Base-by-base conservation (phyloP, 2,888 invertebrate genomes). In the Epinotia nisella region DNA sequence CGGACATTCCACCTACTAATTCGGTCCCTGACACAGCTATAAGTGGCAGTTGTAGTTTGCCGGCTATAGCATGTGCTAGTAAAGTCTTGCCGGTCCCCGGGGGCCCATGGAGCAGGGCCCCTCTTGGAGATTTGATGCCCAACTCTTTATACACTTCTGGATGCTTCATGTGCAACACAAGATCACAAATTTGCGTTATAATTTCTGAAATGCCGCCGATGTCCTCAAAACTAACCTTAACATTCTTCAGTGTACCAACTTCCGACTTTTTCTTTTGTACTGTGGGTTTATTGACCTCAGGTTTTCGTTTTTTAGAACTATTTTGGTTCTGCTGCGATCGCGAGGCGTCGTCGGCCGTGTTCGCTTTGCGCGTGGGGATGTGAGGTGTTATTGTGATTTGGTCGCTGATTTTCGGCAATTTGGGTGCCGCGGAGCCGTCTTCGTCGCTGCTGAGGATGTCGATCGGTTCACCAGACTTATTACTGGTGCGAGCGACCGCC, bases 31-130 rank as follows among this genome's bases (percentile, higher is more conserved):
- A 96, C 11, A 99, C 96, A 89, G 98, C 97, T 67, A 99, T 91
- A 70, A 99, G 90, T 0, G 98, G 97, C 58, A 99, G 89, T 77
- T 96, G 95, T 55, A 99, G 89, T 93, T 99, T 97, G 66, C 98
- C 97, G 35, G 97, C 97, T 80, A 98, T 96, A 2, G 97, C 97
- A 84, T 96, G 94, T 0, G 97, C 98, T 74, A 98, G 83, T 70
- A 97, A 92, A 3, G 97, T 97, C 90, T 98, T 98, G 0, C 99
- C 99, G 85, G 98, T 98, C 0, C 99, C 99, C 0, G 99, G 98
- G 0, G 99, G 99, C 0, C 99, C 99, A 87, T 99, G 98, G 61
- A 99, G 92, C 65, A 99, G 90, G 81, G 99, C 96, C 35, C 99
- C 99, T 83, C 98, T 94, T 0, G 98, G 98, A 53, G 98, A 97